A percentile compares a stretch with the other conserved stretches of the same genome.
Evolutionary conservation across 2,888 invertebrate genomes (phyloP).

Genomic region (Abscondita cerata): DNA sequence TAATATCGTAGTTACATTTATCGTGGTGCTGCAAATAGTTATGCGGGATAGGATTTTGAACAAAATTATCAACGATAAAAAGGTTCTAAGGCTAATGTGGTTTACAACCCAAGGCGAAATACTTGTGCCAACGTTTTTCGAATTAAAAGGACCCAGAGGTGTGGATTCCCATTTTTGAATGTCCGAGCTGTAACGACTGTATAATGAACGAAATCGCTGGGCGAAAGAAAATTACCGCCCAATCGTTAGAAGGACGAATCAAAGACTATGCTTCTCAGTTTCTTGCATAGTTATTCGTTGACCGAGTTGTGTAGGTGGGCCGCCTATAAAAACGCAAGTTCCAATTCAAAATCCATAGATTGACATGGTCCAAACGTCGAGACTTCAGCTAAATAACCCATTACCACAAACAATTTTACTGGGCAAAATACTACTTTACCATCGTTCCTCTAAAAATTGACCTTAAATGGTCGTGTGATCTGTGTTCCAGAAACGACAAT

Average conservation of each 20-base stretch:
- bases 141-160: slow-evolving; percentile 95
- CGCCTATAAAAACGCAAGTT: slow-evolving; percentile 96
- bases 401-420: too few relatives aligned
- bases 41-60: slow-evolving; percentile 87
- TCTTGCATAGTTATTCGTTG: slow-evolving; percentile 79
- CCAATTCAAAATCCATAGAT: slow-evolving; percentile 95
- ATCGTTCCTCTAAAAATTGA: slow-evolving; percentile 83
- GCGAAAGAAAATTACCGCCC: slow-evolving; percentile 81
- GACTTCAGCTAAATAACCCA: slow-evolving; percentile 62
- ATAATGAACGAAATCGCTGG: too few relatives aligned
- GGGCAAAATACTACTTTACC: too few relatives aligned
- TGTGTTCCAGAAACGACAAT: slow-evolving; percentile 94
- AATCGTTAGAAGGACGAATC: slow-evolving; percentile 98
- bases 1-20: slow-evolving; percentile 92
- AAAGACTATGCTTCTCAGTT: slow-evolving; percentile 93
- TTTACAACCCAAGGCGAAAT: slow-evolving; percentile 98
- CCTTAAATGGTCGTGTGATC: slow-evolving; percentile 85
- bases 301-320: slow-evolving; percentile 82
- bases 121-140: slow-evolving; percentile 94
- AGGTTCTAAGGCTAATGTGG: slow-evolving; percentile 90
- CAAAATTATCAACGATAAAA: slow-evolving; percentile 82
- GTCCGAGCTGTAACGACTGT: too few relatives aligned
- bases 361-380: slow-evolving; percentile 88
- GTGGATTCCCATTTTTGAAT: slow-evolving; percentile 99
- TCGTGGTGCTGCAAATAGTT: slow-evolving; percentile 87